Evolutionary conservation across 2,797 vertebrate genomes (phyloP), one percentile per base, ranked within the genome.

Genomic region (Poliocrania exsul): DNA sequence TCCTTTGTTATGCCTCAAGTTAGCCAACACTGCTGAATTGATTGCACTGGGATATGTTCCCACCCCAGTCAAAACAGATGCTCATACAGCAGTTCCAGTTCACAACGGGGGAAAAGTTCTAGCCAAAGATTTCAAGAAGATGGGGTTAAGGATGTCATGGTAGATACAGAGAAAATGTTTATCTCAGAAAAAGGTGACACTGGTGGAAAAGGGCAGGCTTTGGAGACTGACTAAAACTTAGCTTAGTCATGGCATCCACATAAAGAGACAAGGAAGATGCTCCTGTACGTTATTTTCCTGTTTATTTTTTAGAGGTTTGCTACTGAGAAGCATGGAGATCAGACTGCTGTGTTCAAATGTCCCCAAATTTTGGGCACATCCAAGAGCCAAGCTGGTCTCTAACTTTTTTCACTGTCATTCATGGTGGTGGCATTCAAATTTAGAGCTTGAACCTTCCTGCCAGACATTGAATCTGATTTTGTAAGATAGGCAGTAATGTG

Each of bases 391-490:
- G 51, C 37, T 62, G 78, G 72, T 84, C 66, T 62, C 58, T 53
- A 86, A 70, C 58, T 47, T 89, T 85, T 85, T 86, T 74, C 65
- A 61, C 73, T 86, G 60, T 84, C 66, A 64, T 66, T 92, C 75
- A 47, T 58, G 33, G 47, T 69, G n/a, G 81, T 92, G 75, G 69
- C 54, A 67, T 91, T 95, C 73, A 89, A 60, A 94, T 94, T 94
- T 82, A 92, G 71, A 93, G 69, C 81, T 89, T 89, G 80, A 96
- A 86, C 42, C 60, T 91, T 54, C 67, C 72, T 91, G 81, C 87
- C 82, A 93, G 88, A 79, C 67, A 90, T 14, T 71, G 92, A 92
- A 88, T 93, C 73, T 92, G 95, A 95, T 92, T 96, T 88, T 96
- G 77, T 93, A 90, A 96, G 95, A 94, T 57, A 92, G 87, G 85